A percentile compares a stretch with the other conserved stretches of the same genome.
These are phyloP conservation scores for Polydrusus pterygomalis DNA, from an alignment of 2,888 invertebrate genomes.

Conservation along the genomic window DNA sequence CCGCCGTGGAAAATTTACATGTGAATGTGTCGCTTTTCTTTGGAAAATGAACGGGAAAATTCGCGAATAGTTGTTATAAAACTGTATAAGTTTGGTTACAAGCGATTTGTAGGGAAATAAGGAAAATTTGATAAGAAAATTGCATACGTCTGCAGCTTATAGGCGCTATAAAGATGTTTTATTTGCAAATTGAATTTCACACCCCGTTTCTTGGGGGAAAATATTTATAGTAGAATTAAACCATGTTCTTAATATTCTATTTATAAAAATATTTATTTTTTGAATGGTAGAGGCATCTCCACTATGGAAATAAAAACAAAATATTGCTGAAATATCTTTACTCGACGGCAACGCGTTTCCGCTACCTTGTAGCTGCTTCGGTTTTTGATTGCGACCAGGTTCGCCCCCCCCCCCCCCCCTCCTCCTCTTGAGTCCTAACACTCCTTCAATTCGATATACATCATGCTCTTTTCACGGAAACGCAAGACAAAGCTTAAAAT, in stretches of 20 bases:
- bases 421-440: too few species aligned
- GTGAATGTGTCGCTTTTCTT: conserved; percentile 53
- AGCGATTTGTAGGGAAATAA: conserved; percentile 54
- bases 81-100: conserved; percentile 46
- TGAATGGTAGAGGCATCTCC: too few species aligned
- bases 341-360: too few species aligned
- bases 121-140: conserved; percentile 53
- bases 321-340: too few species aligned
- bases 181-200: conserved; percentile 29
- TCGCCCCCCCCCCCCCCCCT: too few species aligned
- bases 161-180: conserved; percentile 35
- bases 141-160: conserved; percentile 46
- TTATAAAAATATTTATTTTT: too few species aligned
- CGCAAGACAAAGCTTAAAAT: too few species aligned
- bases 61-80: conserved; percentile 43
- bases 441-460: too few species aligned
- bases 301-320: too few species aligned
- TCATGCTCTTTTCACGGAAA: too few species aligned
- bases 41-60: conserved; percentile 54
- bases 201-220: neutral
- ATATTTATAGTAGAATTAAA: conserved; percentile 7
- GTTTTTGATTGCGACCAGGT: too few species aligned
- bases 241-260: neutral
- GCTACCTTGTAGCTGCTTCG: too few species aligned
- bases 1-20: conserved; percentile 51